These are phyloP conservation scores for Meiosimyza decipiens DNA, from an alignment of 2,888 invertebrate species.

Conservation along the genomic window DNA sequence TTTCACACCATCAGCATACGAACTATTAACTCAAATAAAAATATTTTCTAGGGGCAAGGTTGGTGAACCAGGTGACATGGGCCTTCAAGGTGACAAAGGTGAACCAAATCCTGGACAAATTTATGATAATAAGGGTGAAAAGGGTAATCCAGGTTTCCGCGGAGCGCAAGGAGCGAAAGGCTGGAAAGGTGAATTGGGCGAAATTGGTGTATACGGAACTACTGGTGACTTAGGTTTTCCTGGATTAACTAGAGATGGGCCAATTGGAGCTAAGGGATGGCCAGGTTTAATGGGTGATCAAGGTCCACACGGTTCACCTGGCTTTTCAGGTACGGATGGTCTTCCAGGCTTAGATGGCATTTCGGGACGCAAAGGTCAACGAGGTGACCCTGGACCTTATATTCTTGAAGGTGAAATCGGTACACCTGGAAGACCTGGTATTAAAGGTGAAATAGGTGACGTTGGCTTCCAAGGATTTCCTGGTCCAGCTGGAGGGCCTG, in stretches of 20 bases:
- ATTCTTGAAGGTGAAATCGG: slow-evolving; percentile 66
- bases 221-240: slow-evolving; percentile 68
- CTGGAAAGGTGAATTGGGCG: slow-evolving; percentile 70
- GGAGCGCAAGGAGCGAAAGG: slow-evolving; percentile 73
- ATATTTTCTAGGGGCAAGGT: slow-evolving; percentile 63
- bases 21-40: neutral
- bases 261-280: slow-evolving; percentile 75
- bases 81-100: slow-evolving; percentile 72
- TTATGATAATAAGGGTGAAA: slow-evolving; percentile 68
- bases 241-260: slow-evolving; percentile 69
- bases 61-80: slow-evolving; percentile 66
- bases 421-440: slow-evolving; percentile 64
- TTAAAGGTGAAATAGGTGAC: slow-evolving; percentile 67
- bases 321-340: slow-evolving; percentile 69
- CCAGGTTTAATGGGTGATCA: slow-evolving; percentile 74
- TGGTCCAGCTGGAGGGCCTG: slow-evolving; percentile 68
- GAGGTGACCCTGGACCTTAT: slow-evolving; percentile 65
- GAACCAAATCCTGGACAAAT: slow-evolving; percentile 68
- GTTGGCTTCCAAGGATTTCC: slow-evolving; percentile 69
- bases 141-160: slow-evolving; percentile 65
- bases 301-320: slow-evolving; percentile 74
- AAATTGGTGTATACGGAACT: slow-evolving; percentile 70
- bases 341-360: slow-evolving; percentile 62
- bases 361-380: slow-evolving; percentile 66
- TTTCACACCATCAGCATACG: neutral